Base-by-base conservation (phyloP, 1,140 invertebrate species). In the Hycleus cichorii region DNA sequence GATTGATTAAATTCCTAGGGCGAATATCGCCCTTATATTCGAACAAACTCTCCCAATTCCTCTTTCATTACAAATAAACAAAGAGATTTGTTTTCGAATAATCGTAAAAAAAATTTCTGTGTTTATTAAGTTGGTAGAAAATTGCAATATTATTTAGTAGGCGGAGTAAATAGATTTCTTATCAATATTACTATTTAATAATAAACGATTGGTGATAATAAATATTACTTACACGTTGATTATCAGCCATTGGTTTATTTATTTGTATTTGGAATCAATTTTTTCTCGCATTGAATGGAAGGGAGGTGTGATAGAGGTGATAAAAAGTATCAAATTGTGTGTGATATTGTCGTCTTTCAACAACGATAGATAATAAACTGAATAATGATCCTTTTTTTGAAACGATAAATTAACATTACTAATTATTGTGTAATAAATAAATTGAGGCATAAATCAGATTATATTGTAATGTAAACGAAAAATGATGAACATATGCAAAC, bases 381-480 rank as follows among this genome's bases (percentile, higher is more conserved):
- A 45, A 47, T 47, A 46, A 32, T 32, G 32, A 32, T 32, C 32
- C 45, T 42, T 39, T 32, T 9, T 38, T 47, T 53, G 43, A 53
- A 53, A 54, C 44, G 50, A 59, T 59, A 58, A 53, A 49, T 60
- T 53, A 47, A 53, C 58, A 54, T 51, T 51, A 54, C 49, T 54
- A 59, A 59, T 59, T 48, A 52, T 51, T 49, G 51, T 49, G 42
- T 51, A 49, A 60, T 60, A 56, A 55, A 60, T 60, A 54, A 60
- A 60, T 60, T 60, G 49, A 56, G 52, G 52, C 40, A 60, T 60
- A 60, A n/a, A 42, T 42, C 40, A 42, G 11, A 42, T 60, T 49
- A 55, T 51, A 55, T 45, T 49, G 54, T 48, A 18, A 27, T 60
- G 52, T 60, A 42, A 55, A 60, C 58, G 54, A 24, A 32, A 52